These are phyloP conservation scores for Pangasius sanitwongsei DNA, from an alignment of 2,797 vertebrate species.

Conservation along the genomic window DNA sequence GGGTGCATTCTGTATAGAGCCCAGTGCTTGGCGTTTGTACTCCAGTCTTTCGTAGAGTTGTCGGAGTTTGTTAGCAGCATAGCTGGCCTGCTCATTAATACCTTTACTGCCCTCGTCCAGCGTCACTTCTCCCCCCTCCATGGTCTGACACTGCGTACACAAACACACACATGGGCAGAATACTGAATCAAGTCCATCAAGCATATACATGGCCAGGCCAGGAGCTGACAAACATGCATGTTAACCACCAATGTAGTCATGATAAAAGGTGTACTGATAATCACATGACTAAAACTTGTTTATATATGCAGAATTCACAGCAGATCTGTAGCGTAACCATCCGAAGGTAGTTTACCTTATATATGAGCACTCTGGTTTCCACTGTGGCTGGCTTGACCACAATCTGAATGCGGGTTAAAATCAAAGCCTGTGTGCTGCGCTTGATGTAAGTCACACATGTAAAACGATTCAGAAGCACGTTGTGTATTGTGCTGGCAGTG, in stretches of 20 bases:
- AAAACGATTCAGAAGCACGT: background rate
- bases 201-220: background rate
- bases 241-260: background rate
- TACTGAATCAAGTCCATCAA: background rate
- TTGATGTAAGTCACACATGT: background rate
- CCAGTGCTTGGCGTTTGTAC: constrained; percentile 94
- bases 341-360: background rate
- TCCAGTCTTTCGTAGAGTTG: constrained; percentile 94
- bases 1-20: constrained; percentile 92
- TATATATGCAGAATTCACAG: background rate
- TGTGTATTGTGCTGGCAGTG: background rate
- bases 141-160: constrained; percentile 75
- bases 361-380: background rate
- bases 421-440: background rate
- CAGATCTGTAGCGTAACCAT: background rate
- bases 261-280: background rate
- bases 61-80: constrained; percentile 89
- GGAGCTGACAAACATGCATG: background rate
- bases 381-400: background rate
- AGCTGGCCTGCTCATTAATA: constrained; percentile 92
- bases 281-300: background rate
- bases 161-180: background rate
- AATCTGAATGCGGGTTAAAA: background rate
- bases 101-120: constrained; percentile 84
- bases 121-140: constrained; percentile 79